Evolutionary conservation across 2,113 vertebrate genomes (phyloP).

Genomic region (Sclerurus mexicanus): DNA sequence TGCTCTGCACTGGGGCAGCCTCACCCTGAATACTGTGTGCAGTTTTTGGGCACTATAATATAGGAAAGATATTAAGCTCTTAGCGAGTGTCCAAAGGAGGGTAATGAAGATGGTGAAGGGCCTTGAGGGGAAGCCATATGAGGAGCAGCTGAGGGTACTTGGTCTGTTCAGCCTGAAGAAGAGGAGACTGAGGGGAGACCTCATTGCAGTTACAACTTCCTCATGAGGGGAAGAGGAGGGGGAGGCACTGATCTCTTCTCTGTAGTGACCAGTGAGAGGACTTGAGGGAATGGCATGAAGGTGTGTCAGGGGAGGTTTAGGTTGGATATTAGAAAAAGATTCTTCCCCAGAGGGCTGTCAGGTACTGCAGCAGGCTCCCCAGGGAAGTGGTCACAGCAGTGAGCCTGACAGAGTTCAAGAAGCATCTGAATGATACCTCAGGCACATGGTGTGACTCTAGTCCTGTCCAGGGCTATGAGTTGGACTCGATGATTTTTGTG

Average conservation of each 20-base stretch:
- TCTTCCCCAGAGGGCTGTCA: background rate
- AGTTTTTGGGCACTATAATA: background rate
- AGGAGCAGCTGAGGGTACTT: background rate
- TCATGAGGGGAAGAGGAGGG: background rate
- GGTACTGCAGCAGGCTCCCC: background rate
- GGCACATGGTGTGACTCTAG: background rate
- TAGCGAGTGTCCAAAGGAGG: background rate
- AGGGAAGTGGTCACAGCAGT: background rate
- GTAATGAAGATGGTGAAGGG: background rate
- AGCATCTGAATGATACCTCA: background rate
- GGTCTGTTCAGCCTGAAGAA: background rate
- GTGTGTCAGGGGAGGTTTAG: background rate
- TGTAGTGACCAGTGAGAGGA: background rate
- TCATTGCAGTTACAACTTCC: background rate
- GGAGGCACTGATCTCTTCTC: background rate
- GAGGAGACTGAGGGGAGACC: background rate
- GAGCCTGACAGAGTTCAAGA: background rate
- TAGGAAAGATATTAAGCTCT: background rate
- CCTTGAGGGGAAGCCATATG: background rate
- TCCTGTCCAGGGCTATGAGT: background rate
- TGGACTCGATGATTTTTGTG: background rate
- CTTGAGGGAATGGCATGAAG: background rate
- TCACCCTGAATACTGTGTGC: background rate
- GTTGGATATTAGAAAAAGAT: background rate
- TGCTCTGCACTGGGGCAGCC: background rate